Evolutionary conservation across 2,888 invertebrate genomes (phyloP).

Genomic region (Lithophane ornitopus): DNA sequence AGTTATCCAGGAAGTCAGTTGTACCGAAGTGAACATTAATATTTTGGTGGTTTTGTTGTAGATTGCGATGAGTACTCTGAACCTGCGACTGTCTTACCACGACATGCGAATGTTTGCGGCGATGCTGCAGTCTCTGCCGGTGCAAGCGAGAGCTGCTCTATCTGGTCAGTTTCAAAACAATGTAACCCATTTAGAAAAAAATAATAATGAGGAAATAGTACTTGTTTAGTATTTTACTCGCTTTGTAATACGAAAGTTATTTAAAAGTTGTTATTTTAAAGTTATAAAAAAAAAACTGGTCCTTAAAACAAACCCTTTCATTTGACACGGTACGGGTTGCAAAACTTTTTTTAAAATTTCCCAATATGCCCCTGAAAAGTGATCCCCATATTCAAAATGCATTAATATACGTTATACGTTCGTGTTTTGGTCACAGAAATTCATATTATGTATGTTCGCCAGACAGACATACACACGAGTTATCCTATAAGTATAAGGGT

Average conservation of each 20-base stretch:
- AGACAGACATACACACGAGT: too few species aligned
- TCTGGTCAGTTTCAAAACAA: slow-evolving; percentile 73
- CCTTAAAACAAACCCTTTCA: too few species aligned
- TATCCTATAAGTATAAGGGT: too few species aligned
- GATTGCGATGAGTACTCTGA: slow-evolving; percentile 93
- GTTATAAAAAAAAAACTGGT: too few species aligned
- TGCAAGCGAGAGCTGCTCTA: slow-evolving; percentile 92
- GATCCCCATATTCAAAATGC: too few species aligned
- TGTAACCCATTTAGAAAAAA: background rate
- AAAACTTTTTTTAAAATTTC: too few species aligned
- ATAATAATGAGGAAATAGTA: background rate
- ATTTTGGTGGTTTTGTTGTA: slow-evolving; percentile 71
- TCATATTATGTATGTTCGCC: too few species aligned
- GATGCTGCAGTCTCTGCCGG: slow-evolving; percentile 96
- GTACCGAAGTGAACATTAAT: background rate
- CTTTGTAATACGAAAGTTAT: background rate
- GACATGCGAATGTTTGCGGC: slow-evolving; percentile 97
- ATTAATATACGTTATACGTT: too few species aligned
- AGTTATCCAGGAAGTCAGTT: background rate
- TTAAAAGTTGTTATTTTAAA: too few species aligned
- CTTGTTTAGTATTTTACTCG: background rate
- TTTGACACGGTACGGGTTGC: too few species aligned
- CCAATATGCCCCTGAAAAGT: too few species aligned
- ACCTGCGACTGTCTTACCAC: slow-evolving; percentile 97
- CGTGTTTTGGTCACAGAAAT: too few species aligned